Evolutionary conservation across 2,797 vertebrate genomes (phyloP), one percentile per base, ranked within the genome.

Genomic region (Discoglossus pictus): DNA sequence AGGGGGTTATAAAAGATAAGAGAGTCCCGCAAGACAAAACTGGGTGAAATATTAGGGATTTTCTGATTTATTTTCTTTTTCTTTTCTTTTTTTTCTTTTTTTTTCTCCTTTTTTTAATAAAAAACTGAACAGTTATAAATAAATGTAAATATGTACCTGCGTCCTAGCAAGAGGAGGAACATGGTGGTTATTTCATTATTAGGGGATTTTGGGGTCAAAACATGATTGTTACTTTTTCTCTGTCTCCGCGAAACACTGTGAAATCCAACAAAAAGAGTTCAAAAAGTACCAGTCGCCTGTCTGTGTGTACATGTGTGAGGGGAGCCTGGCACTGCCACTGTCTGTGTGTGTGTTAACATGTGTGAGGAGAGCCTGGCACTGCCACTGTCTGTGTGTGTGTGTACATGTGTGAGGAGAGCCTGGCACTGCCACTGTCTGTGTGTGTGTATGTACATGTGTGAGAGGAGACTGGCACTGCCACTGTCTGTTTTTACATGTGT

Each of bases 141-240:
- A 71, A 71, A 71, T 71, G 68, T 71, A 71, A 71, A 71, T 71
- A 71, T 71, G 68, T 71, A 64, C 64, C 68, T 44, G 68, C 27
- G 68, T 71, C 68, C 68, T 65, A 61, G 61, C 43, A 44, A 59
- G 61, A 65, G 65, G 61, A 58, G 52, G 61, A 53, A 51, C 65
- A 65, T 71, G 68, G 61, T 71, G 61, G 62, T 64, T 71, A 50
- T 71, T 71, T 71, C 68, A 64, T 71, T 64, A 61, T 46, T n/a
- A n/a, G n/a, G 53, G 68, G 68, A 51, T 44, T 31, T 50, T 59
- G 68, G 68, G 68, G 35, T 58, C n/a, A 65, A 42, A 71, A 64
- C 53, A 64, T 71, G 68, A 71, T 71, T 71, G 68, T 71, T 71
- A 15, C 51, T 53, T 61, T 64, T 71, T 70, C 64, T 71, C 65